phyloP scores from a whole-genome alignment of 1,140 invertebrate species.

The Leucophenga varia region DNA sequence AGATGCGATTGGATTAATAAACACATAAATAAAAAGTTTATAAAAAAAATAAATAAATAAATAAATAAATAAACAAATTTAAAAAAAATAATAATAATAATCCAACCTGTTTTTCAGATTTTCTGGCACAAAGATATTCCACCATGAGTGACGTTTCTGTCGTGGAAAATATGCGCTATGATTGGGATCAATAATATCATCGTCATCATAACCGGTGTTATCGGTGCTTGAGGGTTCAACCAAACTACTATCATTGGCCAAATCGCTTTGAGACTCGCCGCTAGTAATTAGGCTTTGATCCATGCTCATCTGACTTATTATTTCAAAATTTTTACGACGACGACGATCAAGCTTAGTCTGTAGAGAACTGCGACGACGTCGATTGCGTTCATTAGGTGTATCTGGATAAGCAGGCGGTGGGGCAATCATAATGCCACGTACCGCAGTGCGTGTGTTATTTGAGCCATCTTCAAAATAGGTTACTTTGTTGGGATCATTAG shows the following conservation, averaged over 20 bases:
- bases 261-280: slow-evolving; percentile 39
- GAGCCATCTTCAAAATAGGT: slow-evolving; percentile 49
- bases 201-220: slow-evolving; percentile 26
- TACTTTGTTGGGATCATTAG: slow-evolving; percentile 46
- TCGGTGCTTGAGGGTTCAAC: slow-evolving; percentile 21
- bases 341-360: slow-evolving; percentile 71
- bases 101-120: slow-evolving; percentile 66
- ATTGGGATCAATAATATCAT: slow-evolving; percentile 43
- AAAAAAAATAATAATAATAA: slow-evolving; percentile 35
- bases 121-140: slow-evolving; percentile 80
- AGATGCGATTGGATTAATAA: slow-evolving; percentile 1
- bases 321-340: slow-evolving; percentile 64
- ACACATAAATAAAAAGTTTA: slow-evolving; percentile 22
- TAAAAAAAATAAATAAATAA: slow-evolving; percentile 35
- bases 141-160: slow-evolving; percentile 79
- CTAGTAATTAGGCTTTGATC: slow-evolving; percentile 19
- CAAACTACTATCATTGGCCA: slow-evolving; percentile 38
- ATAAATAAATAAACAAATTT: no score
- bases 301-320: slow-evolving; percentile 52
- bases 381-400: slow-evolving; percentile 42
- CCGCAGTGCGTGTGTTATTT: slow-evolving; percentile 22
- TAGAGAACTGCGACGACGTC: slow-evolving; percentile 70
- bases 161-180: slow-evolving; percentile 58
- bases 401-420: no score
- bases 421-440: no score